A percentile compares a stretch with the other conserved stretches of the same genome.
Evolutionary conservation across 2,888 invertebrate species (phyloP).

Genomic region (Drosophila cognata): DNA sequence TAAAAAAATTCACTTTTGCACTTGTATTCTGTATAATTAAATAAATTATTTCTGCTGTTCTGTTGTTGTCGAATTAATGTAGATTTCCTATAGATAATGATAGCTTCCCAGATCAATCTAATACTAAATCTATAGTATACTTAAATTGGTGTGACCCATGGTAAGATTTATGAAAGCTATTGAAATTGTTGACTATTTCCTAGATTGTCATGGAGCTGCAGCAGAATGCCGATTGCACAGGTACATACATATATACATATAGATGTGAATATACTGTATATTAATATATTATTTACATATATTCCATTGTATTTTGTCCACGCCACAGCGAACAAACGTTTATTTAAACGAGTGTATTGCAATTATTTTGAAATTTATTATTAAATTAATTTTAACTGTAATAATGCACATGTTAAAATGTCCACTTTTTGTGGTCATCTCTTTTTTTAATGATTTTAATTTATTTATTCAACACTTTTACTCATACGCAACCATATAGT

Average conservation of each 20-base stretch:
- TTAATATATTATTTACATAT: constrained; percentile 21
- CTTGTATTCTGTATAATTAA: accelerated
- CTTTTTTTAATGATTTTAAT: constrained; percentile 74
- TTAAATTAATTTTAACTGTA: constrained; percentile 83
- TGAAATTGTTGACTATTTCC: constrained; percentile 34
- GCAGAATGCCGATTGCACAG: constrained; percentile 48
- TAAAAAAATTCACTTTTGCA: not conserved
- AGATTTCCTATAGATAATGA: not conserved
- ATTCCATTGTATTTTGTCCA: constrained; percentile 26
- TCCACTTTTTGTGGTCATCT: constrained; percentile 60
- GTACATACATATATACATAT: not conserved
- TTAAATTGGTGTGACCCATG: not conserved
- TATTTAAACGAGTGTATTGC: constrained; percentile 80
- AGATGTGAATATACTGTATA: constrained; percentile 5
- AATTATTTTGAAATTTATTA: constrained; percentile 83
- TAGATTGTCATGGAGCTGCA: constrained; percentile 23
- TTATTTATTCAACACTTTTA: constrained; percentile 71
- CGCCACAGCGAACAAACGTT: constrained; percentile 49
- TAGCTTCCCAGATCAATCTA: not conserved
- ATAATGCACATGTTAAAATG: constrained; percentile 77
- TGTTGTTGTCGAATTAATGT: not conserved
- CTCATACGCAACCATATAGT: constrained; percentile 20
- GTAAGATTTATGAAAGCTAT: constrained; percentile 17
- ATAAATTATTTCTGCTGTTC: not conserved
- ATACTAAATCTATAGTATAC: not conserved